Evolutionary conservation across 2,888 invertebrate genomes (phyloP).

Genomic region (Pelosia muscerda): DNA sequence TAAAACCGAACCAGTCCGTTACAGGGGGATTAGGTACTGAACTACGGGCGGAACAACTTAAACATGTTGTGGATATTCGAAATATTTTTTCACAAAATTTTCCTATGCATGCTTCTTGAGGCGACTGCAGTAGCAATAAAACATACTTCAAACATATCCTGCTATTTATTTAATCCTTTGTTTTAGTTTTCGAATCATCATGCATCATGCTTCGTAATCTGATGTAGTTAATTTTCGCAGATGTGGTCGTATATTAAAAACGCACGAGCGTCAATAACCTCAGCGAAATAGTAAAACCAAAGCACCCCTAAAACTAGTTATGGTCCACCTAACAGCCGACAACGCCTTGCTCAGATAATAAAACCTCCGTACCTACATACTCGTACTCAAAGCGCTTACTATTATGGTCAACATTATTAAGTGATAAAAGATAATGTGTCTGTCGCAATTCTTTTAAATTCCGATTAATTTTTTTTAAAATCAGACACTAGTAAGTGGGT

Average conservation of each 20-base stretch:
- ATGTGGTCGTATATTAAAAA: not conserved
- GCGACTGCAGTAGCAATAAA: no score
- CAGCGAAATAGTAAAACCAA: conserved; percentile 30
- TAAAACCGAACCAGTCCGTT: no score
- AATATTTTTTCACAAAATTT: no score
- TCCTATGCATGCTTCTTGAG: no score
- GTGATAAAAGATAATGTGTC: not conserved
- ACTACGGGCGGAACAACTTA: no score
- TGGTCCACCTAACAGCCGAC: conserved; percentile 59
- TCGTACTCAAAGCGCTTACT: conserved; percentile 33
- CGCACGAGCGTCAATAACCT: conserved; percentile 40
- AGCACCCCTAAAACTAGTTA: conserved; percentile 53
- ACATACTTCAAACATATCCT: no score
- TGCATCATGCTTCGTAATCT: no score
- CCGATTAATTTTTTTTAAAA: not conserved
- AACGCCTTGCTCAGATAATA: conserved; percentile 66
- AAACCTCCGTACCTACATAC: conserved; percentile 59
- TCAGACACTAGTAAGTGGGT: no score
- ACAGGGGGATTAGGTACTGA: no score
- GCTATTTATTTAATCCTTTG: no score
- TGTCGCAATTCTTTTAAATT: not conserved
- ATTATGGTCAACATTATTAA: conserved; percentile 26
- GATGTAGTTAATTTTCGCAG: not conserved
- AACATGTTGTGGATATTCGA: no score
- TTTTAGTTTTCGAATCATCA: no score